Evolutionary conservation across 1,140 invertebrate species (phyloP), one percentile per base, ranked within the genome.

Genomic region (Rhyzopertha dominica): DNA sequence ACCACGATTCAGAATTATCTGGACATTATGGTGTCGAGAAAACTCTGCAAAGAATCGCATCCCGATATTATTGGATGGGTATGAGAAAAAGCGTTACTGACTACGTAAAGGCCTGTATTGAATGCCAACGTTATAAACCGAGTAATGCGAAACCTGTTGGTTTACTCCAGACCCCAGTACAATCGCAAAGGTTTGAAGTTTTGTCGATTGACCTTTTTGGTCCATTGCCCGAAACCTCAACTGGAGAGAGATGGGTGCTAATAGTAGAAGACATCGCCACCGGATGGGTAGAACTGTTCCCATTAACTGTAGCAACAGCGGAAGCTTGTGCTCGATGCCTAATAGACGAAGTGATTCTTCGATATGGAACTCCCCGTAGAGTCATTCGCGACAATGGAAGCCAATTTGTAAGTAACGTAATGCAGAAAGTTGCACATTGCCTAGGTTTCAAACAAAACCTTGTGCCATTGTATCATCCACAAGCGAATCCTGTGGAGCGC

Each of bases 401-500:
- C 0, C 53, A 59, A 25, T 58, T 59, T 32, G 43, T 53, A 1
- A 40, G 26, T 10, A 45, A 31, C 10, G 49, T 69, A 1, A 68
- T 67, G 60, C 62, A 70, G 28, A 53, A 68, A 28, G 32, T 56
- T 0, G 49, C 53, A 14, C 49, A 58, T 36, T 49, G 42, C 9
- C 30, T 69, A 2, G 60, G 47, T 1, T 55, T 69, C 1, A 47
- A 47, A 5, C 67, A 69, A 22, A 46, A 47, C 3, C 42, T 69
- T 1, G 65, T 59, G 13, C 60, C 66, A 1, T 8, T 56, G 2
- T 65, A 69, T 43, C 60, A 69, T 32, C 60, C 70, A 1, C 49
- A 61, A 23, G 52, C 63, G 0, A 71, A 71, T 34, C 67, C 65
- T 1, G 63, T 62, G 1, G 69, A 71, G 47, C 35, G 68, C 0